A percentile compares a stretch with the other conserved stretches of the same genome.
Conservation (phyloP, 2,113 vertebrate species). For the Eclectus roratus region DNA sequence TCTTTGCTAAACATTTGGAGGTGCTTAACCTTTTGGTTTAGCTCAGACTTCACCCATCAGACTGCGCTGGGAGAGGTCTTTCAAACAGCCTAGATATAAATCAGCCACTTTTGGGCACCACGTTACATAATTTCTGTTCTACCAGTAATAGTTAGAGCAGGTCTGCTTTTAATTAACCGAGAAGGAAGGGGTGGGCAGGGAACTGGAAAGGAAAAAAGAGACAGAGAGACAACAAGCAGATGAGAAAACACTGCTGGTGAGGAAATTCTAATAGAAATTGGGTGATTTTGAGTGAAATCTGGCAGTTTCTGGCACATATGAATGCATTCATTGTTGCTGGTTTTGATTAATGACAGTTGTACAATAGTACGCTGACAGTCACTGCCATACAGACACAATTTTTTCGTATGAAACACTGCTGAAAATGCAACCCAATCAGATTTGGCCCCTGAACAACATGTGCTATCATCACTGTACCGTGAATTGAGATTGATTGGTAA, state of each 20-base stretch:
- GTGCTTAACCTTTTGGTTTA: slow-evolving; percentile 18
- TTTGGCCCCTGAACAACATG: slow-evolving; percentile 79
- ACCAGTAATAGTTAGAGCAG: not conserved
- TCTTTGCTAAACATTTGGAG: slow-evolving; percentile 39
- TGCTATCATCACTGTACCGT: slow-evolving; percentile 77
- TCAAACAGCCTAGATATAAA: not conserved
- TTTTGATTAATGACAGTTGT: slow-evolving; percentile 80
- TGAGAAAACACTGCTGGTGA: slow-evolving; percentile 63
- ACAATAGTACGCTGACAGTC: slow-evolving; percentile 74
- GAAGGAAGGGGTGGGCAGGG: not conserved
- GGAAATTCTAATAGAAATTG: slow-evolving; percentile 64
- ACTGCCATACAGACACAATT: slow-evolving; percentile 60
- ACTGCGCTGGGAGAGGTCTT: not conserved
- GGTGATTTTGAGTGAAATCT: slow-evolving; percentile 71
- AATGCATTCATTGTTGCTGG: slow-evolving; percentile 74
- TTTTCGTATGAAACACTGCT: slow-evolving; percentile 75
- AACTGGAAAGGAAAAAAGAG: slow-evolving; percentile 8
- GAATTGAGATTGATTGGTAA: slow-evolving; percentile 82
- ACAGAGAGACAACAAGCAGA: slow-evolving; percentile 36
- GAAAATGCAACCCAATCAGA: slow-evolving; percentile 79
- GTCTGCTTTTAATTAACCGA: slow-evolving; percentile 55
- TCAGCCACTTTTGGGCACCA: not conserved
- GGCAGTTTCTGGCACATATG: slow-evolving; percentile 63
- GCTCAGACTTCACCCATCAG: not conserved
- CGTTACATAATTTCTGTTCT: not conserved